Evolutionary conservation across 1,140 invertebrate genomes (phyloP).

Genomic region (Hycleus cichorii): DNA sequence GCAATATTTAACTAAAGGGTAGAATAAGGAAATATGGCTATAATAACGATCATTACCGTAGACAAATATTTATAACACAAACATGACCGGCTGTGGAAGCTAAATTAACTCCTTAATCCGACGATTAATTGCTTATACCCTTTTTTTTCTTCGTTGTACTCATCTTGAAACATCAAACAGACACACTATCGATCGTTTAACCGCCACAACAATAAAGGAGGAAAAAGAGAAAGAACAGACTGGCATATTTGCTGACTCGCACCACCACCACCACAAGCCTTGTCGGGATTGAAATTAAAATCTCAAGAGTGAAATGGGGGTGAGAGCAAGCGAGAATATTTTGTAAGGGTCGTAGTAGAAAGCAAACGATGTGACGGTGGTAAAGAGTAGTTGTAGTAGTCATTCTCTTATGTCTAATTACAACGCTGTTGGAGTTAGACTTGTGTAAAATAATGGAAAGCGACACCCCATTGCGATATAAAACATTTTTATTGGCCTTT

Average conservation of each 20-base stretch:
- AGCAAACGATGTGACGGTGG: not conserved
- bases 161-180: not conserved
- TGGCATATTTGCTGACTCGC: constrained; percentile 12
- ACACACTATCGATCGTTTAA: constrained; percentile 2
- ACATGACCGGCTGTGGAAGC: constrained; percentile 11
- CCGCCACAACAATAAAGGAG: not conserved
- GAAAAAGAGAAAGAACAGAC: constrained; percentile 1
- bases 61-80: constrained; percentile 14
- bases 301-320: constrained; percentile 13
- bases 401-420: constrained; percentile 14
- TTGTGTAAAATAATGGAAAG: constrained; percentile 15
- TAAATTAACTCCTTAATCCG: constrained; percentile 7
- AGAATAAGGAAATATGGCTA: constrained; percentile 16
- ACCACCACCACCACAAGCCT: constrained; percentile 6
- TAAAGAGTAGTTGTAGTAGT: constrained; percentile 1
- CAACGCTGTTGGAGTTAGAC: constrained; percentile 6
- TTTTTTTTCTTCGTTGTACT: not conserved
- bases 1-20: constrained; percentile 15
- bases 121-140: not conserved
- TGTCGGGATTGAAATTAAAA: constrained; percentile 16
- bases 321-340: not conserved
- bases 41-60: constrained; percentile 15
- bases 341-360: constrained; percentile 4
- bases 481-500: constrained; percentile 13
- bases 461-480: constrained; percentile 12